Percentiles rank a stretch among this genome's conserved stretches.
phyloP scores from a whole-genome alignment of 2,888 invertebrate genomes.

The Cosmorhoe ocellata region DNA sequence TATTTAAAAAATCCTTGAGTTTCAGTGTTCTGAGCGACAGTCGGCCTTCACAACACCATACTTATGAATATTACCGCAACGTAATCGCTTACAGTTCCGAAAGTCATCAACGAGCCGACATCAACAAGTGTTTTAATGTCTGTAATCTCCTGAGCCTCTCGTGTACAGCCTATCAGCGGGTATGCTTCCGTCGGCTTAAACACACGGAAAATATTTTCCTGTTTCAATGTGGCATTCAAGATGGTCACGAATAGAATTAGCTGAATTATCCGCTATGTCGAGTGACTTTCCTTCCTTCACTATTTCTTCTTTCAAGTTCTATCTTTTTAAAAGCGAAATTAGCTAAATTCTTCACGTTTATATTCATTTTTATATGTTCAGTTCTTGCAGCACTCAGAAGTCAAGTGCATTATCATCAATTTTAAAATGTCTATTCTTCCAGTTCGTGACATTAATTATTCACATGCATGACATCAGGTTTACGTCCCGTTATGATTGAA shows the following conservation, averaged over 20 bases:
- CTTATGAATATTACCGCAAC: conserved; percentile 48
- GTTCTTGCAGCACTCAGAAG: too few relatives aligned
- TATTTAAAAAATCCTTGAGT: background rate
- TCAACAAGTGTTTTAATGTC: conserved; percentile 65
- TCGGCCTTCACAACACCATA: conserved; percentile 44
- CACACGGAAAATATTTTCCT: conserved; percentile 54
- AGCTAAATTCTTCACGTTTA: too few relatives aligned
- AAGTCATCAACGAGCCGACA: conserved; percentile 59
- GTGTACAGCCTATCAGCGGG: conserved; percentile 55
- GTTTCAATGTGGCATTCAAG: conserved; percentile 36
- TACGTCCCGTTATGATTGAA: conserved; percentile 12
- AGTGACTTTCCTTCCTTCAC: conserved; percentile 17
- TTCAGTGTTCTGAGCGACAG: conserved; percentile 31
- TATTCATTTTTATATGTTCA: too few relatives aligned
- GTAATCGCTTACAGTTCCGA: conserved; percentile 61
- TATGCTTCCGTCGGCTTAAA: conserved; percentile 59
- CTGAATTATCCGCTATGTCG: conserved; percentile 34
- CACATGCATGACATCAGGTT: conserved; percentile 4
- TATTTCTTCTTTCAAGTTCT: conserved; percentile 6
- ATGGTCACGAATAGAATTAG: conserved; percentile 51
- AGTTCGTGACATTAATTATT: conserved; percentile 23
- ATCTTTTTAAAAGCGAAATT: too few relatives aligned
- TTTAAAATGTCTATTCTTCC: too few relatives aligned
- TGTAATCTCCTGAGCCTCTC: conserved; percentile 60
- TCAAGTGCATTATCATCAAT: too few relatives aligned